Percentiles rank a stretch among this genome's conserved stretches.
Conservation (phyloP, 2,113 vertebrate species). For the Prunella himalayana region DNA sequence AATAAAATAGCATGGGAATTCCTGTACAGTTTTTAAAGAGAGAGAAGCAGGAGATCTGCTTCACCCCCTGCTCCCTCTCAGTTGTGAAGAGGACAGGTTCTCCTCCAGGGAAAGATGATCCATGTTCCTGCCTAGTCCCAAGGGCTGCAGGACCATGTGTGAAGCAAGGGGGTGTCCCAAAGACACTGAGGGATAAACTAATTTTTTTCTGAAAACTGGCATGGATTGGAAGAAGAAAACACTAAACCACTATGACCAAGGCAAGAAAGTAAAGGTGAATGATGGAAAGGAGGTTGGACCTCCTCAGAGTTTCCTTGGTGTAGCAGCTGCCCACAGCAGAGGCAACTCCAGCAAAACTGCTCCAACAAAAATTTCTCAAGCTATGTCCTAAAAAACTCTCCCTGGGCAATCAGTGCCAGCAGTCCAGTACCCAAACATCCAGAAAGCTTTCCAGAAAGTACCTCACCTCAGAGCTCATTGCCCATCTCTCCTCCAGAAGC, state of each 20-base stretch:
- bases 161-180: neutral
- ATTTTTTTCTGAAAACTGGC: neutral
- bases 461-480: neutral
- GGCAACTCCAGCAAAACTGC: neutral
- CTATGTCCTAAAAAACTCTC: neutral
- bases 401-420: neutral
- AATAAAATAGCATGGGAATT: neutral
- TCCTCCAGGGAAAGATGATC: neutral
- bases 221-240: neutral
- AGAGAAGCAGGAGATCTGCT: neutral
- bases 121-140: rapidly evolving
- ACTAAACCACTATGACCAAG: neutral
- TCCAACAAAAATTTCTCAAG: neutral
- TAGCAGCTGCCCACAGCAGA: neutral
- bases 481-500: neutral
- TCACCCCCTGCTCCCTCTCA: neutral
- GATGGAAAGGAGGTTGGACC: neutral
- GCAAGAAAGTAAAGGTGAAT: neutral
- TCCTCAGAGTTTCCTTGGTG: neutral
- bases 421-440: neutral
- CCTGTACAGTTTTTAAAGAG: neutral
- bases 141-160: neutral
- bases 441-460: neutral
- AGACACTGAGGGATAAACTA: rapidly evolving
- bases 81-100: neutral